These are phyloP conservation scores for Limosa lapponica DNA, from an alignment of 2,797 vertebrate species.

Conservation along the genomic window DNA sequence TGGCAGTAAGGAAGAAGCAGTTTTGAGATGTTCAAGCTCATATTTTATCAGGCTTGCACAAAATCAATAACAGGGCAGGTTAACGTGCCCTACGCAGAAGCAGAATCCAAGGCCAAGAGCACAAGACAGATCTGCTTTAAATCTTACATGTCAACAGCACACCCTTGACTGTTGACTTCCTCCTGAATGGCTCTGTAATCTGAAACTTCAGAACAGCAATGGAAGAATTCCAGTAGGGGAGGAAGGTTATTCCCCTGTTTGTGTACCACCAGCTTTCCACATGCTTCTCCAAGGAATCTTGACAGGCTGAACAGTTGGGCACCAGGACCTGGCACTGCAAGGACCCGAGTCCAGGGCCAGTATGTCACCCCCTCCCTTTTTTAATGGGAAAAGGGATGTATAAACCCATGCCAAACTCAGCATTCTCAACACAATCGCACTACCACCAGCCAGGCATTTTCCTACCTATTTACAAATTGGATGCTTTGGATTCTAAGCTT, in stretches of 20 bases:
- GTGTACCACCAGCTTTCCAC: constrained; percentile 7
- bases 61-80: not conserved
- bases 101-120: not conserved
- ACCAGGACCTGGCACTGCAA: not conserved
- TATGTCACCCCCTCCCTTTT: not conserved
- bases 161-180: constrained; percentile 29
- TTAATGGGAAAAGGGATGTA: not conserved
- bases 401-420: not conserved
- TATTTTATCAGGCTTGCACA: not conserved
- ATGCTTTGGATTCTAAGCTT: not conserved
- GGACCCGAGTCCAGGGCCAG: rapidly evolving
- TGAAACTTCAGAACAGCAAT: constrained; percentile 1
- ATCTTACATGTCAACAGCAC: constrained; percentile 18
- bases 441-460: not conserved
- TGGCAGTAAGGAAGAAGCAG: not conserved
- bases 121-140: constrained; percentile 26
- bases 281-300: not conserved
- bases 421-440: not conserved
- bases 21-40: not conserved
- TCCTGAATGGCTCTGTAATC: constrained; percentile 24
- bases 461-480: not conserved
- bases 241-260: not conserved
- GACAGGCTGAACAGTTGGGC: not conserved
- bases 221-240: not conserved
- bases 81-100: not conserved